phyloP scores from a whole-genome alignment of 2,797 vertebrate species.

The Hippocampus kuda region DNA sequence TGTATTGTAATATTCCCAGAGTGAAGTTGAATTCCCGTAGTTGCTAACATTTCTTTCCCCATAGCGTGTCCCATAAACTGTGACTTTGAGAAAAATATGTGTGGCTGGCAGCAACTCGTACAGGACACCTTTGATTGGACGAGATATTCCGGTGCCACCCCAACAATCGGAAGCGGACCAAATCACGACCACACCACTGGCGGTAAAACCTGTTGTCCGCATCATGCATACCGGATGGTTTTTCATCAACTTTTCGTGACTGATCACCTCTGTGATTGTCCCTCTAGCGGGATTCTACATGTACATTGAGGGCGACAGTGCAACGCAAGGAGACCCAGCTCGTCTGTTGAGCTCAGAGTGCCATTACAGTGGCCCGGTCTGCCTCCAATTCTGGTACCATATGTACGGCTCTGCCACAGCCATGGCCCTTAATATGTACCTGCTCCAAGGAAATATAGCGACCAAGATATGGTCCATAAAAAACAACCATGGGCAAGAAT shows the following conservation, averaged over 20 bases:
- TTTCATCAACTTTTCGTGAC: background rate
- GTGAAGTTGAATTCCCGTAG: background rate
- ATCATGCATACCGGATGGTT: background rate
- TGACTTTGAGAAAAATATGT: constrained; percentile 66
- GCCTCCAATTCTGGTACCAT: constrained; percentile 77
- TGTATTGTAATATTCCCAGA: background rate
- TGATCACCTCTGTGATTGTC: background rate
- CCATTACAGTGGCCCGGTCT: constrained; percentile 50
- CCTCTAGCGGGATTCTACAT: constrained; percentile 65
- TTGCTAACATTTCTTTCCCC: constrained; percentile 11
- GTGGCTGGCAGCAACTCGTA: constrained; percentile 68
- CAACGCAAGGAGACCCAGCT: constrained; percentile 57
- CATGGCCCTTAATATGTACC: constrained; percentile 65
- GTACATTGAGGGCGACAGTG: constrained; percentile 58
- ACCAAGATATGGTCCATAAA: constrained; percentile 55
- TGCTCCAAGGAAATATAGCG: constrained; percentile 19
- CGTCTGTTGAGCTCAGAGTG: constrained; percentile 66
- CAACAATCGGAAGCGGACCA: constrained; percentile 67
- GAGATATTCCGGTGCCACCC: constrained; percentile 64
- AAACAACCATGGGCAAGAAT: constrained; percentile 61
- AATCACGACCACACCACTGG: constrained; percentile 71
- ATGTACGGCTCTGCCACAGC: constrained; percentile 63
- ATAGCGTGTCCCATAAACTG: constrained; percentile 67
- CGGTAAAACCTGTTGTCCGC: constrained; percentile 48
- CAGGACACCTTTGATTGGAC: constrained; percentile 69